These are phyloP conservation scores for Trypoxylus dichotomus DNA, from an alignment of 1,140 invertebrate genomes.

Conservation along the genomic window DNA sequence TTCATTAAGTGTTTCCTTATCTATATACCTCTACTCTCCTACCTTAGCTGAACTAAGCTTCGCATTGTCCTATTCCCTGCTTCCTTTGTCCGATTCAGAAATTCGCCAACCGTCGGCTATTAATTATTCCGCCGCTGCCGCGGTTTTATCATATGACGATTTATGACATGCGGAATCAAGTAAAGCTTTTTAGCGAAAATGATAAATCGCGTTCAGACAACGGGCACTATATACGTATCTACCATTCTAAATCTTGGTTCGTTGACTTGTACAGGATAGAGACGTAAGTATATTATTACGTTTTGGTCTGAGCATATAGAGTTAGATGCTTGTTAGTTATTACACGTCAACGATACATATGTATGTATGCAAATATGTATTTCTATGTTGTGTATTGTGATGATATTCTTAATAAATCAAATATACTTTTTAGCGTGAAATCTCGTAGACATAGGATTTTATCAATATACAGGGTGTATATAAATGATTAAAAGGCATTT, in stretches of 20 bases:
- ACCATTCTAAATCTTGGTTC: neutral
- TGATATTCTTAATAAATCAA: too few relatives aligned
- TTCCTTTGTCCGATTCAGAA: neutral
- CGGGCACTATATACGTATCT: neutral
- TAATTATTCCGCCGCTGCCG: neutral
- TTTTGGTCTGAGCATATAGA: neutral
- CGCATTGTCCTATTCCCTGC: neutral
- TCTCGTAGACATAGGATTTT: too few relatives aligned
- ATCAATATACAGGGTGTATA: too few relatives aligned
- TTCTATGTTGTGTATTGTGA: too few relatives aligned
- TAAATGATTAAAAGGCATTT: too few relatives aligned
- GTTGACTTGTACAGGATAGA: neutral
- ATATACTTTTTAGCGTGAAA: too few relatives aligned
- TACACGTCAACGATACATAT: too few relatives aligned
- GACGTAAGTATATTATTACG: neutral
- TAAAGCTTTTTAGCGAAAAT: neutral
- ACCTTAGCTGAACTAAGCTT: neutral
- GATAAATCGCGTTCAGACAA: neutral
- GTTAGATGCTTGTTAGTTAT: neutral
- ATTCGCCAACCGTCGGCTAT: neutral
- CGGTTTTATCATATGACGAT: neutral
- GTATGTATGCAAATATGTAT: too few relatives aligned
- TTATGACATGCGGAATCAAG: neutral
- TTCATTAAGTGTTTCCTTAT: neutral
- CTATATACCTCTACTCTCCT: too few relatives aligned